A percentile compares a stretch with the other conserved stretches of the same genome.
phyloP scores from a whole-genome alignment of 1,140 invertebrate genomes.

The Colletes gigas region DNA sequence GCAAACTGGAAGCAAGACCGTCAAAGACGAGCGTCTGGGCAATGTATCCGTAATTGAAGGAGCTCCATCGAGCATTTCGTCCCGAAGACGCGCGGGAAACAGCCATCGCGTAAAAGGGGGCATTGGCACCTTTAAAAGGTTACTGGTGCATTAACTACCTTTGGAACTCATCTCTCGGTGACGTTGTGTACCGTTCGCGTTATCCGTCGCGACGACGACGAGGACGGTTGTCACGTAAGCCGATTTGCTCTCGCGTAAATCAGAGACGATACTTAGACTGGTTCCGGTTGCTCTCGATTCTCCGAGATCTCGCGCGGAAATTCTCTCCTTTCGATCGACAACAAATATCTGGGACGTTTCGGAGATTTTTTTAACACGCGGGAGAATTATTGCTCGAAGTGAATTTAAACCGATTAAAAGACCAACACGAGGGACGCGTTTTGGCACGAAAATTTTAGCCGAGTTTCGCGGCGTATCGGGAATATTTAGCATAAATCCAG shows the following conservation, averaged over 20 bases:
- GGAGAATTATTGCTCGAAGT: not conserved
- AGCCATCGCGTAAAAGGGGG: slow-evolving; percentile 11
- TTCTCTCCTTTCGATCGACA: not conserved
- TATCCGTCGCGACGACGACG: slow-evolving; percentile 41
- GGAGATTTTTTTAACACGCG: too few species aligned
- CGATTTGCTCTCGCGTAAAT: slow-evolving; percentile 62
- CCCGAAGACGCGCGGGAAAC: not conserved
- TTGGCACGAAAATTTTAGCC: not conserved
- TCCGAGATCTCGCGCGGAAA: not conserved
- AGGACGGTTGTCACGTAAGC: slow-evolving; percentile 45
- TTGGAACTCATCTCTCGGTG: slow-evolving; percentile 44
- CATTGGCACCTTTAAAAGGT: slow-evolving; percentile 37
- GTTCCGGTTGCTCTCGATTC: not conserved
- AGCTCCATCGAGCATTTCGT: slow-evolving; percentile 35
- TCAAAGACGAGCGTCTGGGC: slow-evolving; percentile 46
- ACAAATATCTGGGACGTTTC: too few species aligned
- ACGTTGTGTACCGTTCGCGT: slow-evolving; percentile 45
- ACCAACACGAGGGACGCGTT: not conserved
- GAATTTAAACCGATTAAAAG: not conserved
- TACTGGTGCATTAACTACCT: slow-evolving; percentile 54
- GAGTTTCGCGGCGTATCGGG: not conserved
- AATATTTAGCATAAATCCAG: not conserved
- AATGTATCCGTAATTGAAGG: slow-evolving; percentile 52
- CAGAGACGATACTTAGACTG: slow-evolving; percentile 22
- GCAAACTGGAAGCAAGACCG: slow-evolving; percentile 19